phyloP scores from a whole-genome alignment of 2,113 vertebrate species.

The Panthera leo region DNA sequence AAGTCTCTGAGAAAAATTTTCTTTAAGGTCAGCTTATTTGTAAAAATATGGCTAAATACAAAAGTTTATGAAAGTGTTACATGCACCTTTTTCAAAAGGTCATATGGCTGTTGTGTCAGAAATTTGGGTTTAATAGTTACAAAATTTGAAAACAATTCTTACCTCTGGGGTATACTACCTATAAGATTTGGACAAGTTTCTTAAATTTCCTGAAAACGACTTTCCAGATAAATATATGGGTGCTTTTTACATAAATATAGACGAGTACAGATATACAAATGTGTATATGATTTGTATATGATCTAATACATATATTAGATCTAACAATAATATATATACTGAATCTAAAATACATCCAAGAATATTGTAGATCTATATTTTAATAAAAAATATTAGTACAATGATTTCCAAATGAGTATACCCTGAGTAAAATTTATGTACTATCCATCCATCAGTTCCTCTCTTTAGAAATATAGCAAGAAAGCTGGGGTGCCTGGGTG shows the following conservation, averaged over 20 bases:
- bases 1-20: conserved; percentile 6
- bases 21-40: background rate
- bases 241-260: conserved; percentile 4
- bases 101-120: background rate
- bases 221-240: background rate
- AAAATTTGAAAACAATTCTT: background rate
- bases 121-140: background rate
- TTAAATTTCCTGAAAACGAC: background rate
- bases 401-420: background rate
- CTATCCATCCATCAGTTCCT: background rate
- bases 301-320: background rate
- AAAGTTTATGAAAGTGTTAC: background rate
- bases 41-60: background rate
- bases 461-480: background rate
- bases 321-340: background rate
- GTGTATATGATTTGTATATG: background rate
- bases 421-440: background rate
- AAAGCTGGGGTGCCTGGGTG: background rate
- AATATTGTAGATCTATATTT: background rate
- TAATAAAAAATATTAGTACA: background rate
- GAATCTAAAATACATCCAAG: background rate
- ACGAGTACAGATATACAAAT: background rate
- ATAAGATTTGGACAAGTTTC: background rate
- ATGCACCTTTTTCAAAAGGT: background rate
- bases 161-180: background rate